phyloP scores from a whole-genome alignment of 2,797 vertebrate species.

The Craterocephalus amniculus region DNA sequence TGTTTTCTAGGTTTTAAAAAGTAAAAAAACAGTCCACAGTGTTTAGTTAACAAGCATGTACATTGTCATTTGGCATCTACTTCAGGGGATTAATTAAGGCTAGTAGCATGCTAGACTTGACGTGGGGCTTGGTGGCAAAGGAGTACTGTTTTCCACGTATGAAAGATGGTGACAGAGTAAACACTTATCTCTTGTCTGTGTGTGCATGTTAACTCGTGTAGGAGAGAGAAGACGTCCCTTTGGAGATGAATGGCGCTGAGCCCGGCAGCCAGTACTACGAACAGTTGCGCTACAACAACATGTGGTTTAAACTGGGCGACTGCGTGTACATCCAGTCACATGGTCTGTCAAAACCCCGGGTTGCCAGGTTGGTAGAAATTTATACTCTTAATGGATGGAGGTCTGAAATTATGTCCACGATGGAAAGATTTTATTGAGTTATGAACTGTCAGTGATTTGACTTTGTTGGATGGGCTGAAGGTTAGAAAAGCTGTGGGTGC shows the following conservation, averaged over 20 bases:
- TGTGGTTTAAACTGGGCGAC: slow-evolving; percentile 96
- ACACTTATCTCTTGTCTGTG: slow-evolving; percentile 20
- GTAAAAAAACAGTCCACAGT: background rate
- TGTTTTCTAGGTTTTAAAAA: slow-evolving; percentile 4
- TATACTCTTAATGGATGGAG: background rate
- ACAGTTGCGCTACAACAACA: slow-evolving; percentile 91
- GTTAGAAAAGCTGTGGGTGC: slow-evolving; percentile 97
- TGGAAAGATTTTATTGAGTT: background rate
- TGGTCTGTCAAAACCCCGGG: slow-evolving; percentile 89
- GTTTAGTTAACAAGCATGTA: slow-evolving; percentile 12
- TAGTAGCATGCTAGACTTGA: slow-evolving; percentile 22
- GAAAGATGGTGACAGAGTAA: slow-evolving; percentile 29
- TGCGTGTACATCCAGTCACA: slow-evolving; percentile 96
- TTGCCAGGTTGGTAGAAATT: slow-evolving; percentile 87
- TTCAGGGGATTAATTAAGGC: slow-evolving; percentile 38
- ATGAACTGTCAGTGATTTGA: slow-evolving; percentile 1
- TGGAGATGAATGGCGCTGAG: slow-evolving; percentile 92
- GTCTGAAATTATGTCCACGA: background rate
- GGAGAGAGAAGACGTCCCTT: slow-evolving; percentile 94
- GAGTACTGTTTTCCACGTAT: slow-evolving; percentile 6
- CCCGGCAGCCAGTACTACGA: slow-evolving; percentile 93
- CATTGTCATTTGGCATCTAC: background rate
- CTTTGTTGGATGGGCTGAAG: slow-evolving; percentile 69
- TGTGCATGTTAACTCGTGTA: slow-evolving; percentile 53
- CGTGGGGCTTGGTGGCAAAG: background rate